Base-by-base conservation (phyloP, 2,888 invertebrate genomes). In the Platycheirus rosarum region DNA sequence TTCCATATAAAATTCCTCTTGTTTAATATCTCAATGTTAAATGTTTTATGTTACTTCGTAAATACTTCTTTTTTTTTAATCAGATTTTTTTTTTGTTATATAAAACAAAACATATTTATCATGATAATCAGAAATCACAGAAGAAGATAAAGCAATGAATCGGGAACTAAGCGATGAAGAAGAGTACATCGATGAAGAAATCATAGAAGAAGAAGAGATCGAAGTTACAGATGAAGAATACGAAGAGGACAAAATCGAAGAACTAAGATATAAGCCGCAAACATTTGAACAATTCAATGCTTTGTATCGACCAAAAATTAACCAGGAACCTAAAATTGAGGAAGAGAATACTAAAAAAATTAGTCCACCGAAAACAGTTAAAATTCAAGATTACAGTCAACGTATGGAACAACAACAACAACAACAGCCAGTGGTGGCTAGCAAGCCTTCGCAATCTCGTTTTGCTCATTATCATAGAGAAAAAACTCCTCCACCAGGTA, bases 231-330 rank as follows among this genome's bases (percentile, higher is more conserved):
- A 84, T 13, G 85, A 86, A 40, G 86, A 85, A 20, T 75, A 51
- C 65, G 76, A 76, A 13, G 53, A 76, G 29, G 53, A 55, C 20
- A 85, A 65, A 87, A 23, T 74, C 84, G 89, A 90, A 42, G 89
- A 86, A 78, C 49, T 85, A 14, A 86, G 86, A 66, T 89, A 89
- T 85, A 84, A 86, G 32, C 88, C 88, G 0, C 87, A 88, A 75
- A 89, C 88, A 1, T 90, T 90, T 75, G 89, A 90, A 84, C 86
- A 90, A 68, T 86, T 90, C 4, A 88, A 87, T 51, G 86, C 87
- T 53, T 86, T 89, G 87, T 89, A 89, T 74, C 86, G 86, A 42
- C 63, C 87, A 42, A 88, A 86, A 46, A n/a, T n/a, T n/a, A n/a
- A n/a, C n/a, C n/a, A n/a, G n/a, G 40, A 65, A 57, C 51, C 49